phyloP scores from a whole-genome alignment of 1,140 invertebrate species.

The Rhagoletis pomonella region DNA sequence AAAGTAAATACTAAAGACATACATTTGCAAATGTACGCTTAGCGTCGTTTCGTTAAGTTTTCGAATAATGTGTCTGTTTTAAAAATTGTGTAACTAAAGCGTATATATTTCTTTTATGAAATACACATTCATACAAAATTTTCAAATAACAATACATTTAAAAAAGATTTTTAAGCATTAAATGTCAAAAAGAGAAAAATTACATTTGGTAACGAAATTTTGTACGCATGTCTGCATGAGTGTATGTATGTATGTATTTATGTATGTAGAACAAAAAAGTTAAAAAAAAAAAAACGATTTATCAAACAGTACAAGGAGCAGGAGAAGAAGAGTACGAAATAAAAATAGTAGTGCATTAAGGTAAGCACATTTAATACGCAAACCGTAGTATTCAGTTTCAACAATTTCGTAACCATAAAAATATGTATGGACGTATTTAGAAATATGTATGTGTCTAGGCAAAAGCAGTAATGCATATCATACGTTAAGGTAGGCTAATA shows the following conservation, averaged over 20 bases:
- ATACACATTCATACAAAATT: conserved; percentile 2
- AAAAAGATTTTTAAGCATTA: not conserved
- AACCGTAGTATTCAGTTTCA: conserved; percentile 25
- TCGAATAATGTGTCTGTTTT: not conserved
- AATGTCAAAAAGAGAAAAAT: not conserved
- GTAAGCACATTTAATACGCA: conserved; percentile 41
- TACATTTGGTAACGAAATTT: not conserved
- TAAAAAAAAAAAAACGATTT: not conserved
- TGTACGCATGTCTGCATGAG: not conserved
- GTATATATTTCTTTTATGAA: not conserved
- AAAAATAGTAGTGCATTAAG: not conserved
- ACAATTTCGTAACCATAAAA: conserved; percentile 25
- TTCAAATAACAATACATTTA: not conserved
- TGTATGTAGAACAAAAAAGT: conserved; percentile 1
- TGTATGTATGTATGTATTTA: not conserved
- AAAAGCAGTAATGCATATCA: too few species aligned
- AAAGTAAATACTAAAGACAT: not conserved
- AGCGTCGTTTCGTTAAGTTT: not conserved
- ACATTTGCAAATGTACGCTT: not conserved
- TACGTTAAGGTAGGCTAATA: too few species aligned
- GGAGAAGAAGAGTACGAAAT: not conserved
- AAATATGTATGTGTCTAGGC: too few species aligned
- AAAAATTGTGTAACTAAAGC: not conserved
- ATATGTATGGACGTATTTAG: not conserved
- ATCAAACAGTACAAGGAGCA: conserved; percentile 6